Evolutionary conservation across 2,113 vertebrate genomes (phyloP).

Genomic region (Spheniscus mendiculus): DNA sequence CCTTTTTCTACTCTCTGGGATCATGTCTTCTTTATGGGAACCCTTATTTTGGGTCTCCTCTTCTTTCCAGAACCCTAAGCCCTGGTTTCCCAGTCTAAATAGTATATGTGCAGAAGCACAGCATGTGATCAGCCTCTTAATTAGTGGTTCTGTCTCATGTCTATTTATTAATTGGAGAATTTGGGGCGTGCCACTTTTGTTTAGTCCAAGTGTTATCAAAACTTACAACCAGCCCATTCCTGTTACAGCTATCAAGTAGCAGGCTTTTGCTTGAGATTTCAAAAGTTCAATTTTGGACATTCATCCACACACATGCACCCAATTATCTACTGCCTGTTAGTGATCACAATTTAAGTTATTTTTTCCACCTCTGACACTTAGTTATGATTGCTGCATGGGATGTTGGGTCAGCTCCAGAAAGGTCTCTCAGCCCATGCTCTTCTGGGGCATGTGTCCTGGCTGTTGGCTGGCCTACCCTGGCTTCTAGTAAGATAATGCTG

Average conservation of each 20-base stretch:
- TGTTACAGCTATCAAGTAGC: neutral
- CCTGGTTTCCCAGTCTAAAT: neutral
- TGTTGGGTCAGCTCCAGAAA: neutral
- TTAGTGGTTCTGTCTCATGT: neutral
- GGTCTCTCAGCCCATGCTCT: neutral
- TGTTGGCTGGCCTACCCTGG: neutral
- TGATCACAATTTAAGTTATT: neutral
- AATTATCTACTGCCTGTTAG: neutral
- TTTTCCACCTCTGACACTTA: neutral
- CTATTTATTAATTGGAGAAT: neutral
- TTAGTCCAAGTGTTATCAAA: neutral
- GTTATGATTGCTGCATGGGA: neutral
- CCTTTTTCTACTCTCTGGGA: neutral
- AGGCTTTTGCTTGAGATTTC: neutral
- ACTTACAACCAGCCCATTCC: neutral
- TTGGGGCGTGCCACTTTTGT: neutral
- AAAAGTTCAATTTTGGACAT: neutral
- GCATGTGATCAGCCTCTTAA: neutral
- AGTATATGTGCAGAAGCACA: neutral
- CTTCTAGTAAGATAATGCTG: neutral
- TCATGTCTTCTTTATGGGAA: neutral
- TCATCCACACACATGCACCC: neutral
- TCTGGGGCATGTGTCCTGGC: neutral
- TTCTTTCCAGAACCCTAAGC: neutral
- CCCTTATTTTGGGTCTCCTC: neutral